phyloP scores from a whole-genome alignment of 2,113 vertebrate genomes.

The Meleagris gallopavo region DNA sequence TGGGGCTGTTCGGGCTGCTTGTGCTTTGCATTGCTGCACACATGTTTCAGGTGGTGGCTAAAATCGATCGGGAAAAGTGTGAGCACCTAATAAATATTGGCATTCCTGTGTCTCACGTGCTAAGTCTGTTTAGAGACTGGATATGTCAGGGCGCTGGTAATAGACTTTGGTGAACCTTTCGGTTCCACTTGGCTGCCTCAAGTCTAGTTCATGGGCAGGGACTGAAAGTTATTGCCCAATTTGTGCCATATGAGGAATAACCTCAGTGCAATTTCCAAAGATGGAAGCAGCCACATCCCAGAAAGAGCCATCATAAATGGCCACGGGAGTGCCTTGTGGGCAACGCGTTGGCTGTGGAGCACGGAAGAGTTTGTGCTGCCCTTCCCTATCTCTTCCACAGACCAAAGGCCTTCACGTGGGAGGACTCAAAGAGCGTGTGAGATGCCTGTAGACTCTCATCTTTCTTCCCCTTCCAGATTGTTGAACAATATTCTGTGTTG shows the following conservation, averaged over 20 bases:
- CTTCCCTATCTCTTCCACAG: background rate
- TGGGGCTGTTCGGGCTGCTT: fast-evolving
- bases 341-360: background rate
- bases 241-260: background rate
- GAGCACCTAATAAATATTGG: background rate
- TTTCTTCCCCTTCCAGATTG: background rate
- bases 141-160: background rate
- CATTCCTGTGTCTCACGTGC: background rate
- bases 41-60: background rate
- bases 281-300: background rate
- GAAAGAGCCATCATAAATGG: background rate
- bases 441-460: background rate
- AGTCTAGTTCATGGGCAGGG: background rate
- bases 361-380: background rate
- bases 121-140: background rate
- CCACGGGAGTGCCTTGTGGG: background rate
- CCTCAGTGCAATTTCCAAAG: background rate
- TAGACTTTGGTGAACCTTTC: background rate
- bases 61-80: fast-evolving
- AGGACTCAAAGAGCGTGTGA: background rate
- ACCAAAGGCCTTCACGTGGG: background rate
- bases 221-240: background rate
- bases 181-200: background rate
- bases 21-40: background rate
- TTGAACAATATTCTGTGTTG: background rate